Conservation (phyloP, 2,113 vertebrate genomes). For the Leiothrix lutea region DNA sequence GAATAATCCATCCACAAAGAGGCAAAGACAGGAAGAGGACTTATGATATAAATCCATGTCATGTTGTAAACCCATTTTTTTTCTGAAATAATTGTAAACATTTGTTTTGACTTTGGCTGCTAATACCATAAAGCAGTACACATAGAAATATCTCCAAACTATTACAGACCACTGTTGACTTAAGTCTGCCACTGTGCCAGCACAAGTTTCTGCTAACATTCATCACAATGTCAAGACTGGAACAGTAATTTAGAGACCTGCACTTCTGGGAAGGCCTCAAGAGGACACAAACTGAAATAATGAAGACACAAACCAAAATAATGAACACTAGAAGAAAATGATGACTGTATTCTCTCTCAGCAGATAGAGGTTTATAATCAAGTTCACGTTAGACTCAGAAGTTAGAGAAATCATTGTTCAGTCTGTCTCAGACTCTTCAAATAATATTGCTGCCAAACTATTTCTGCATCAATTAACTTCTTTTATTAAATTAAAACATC, state of each 20-base stretch:
- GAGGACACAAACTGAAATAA: not conserved
- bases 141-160: not conserved
- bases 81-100: not conserved
- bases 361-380: not conserved
- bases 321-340: not conserved
- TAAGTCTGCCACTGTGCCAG: not conserved
- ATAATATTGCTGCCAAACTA: not conserved
- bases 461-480: constrained; percentile 42
- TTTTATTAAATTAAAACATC: constrained; percentile 48
- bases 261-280: not conserved
- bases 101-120: not conserved
- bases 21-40: not conserved
- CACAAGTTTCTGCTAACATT: not conserved
- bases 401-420: not conserved
- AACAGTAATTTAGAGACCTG: not conserved
- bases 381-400: not conserved
- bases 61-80: not conserved
- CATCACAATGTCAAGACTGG: not conserved
- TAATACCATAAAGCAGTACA: not conserved
- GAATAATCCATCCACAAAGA: not conserved
- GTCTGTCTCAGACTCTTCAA: not conserved
- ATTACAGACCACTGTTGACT: not conserved
- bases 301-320: constrained; percentile 11
- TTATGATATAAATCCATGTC: not conserved
- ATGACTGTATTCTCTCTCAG: not conserved